Percentiles rank a stretch among this genome's conserved stretches.
phyloP scores from a whole-genome alignment of 2,888 invertebrate species.

The Beris morrisii region DNA sequence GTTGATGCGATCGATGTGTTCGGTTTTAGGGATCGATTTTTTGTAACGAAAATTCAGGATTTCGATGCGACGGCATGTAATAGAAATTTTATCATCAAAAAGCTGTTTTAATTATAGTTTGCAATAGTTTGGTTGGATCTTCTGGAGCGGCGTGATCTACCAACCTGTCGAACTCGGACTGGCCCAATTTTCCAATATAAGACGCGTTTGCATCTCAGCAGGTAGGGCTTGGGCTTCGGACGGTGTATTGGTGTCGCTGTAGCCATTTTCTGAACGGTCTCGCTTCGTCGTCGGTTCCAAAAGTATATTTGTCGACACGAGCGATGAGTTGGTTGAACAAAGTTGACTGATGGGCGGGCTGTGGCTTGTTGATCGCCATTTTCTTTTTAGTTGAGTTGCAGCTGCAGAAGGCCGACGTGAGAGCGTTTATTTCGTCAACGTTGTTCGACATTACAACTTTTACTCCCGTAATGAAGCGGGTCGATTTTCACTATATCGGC shows the following conservation, averaged over 20 bases:
- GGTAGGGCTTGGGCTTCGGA: conserved; percentile 13
- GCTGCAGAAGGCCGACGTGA: not conserved
- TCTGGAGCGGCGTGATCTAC: conserved; percentile 3
- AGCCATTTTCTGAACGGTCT: conserved; percentile 9
- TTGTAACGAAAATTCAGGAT: conserved; percentile 1
- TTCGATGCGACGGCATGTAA: conserved; percentile 5
- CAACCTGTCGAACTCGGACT: conserved; percentile 1
- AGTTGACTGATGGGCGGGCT: too few relatives aligned
- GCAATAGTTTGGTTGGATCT: not conserved
- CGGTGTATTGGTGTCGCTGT: conserved; percentile 8
- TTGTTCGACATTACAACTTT: not conserved
- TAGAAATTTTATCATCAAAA: not conserved
- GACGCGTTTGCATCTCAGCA: conserved; percentile 5
- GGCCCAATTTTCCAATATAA: conserved; percentile 13
- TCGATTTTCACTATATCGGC: too few relatives aligned
- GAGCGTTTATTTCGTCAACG: not conserved
- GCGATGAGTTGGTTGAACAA: not conserved
- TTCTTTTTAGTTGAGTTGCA: not conserved
- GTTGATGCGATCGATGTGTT: conserved; percentile 11
- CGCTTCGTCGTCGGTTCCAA: conserved; percentile 11
- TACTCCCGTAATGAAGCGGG: too few relatives aligned
- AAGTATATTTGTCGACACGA: not conserved
- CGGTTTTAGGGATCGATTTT: conserved; percentile 1
- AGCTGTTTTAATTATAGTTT: not conserved
- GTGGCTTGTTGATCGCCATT: not conserved